Conservation (phyloP, 2,113 vertebrate genomes). For the Apodemus speciosus region DNA sequence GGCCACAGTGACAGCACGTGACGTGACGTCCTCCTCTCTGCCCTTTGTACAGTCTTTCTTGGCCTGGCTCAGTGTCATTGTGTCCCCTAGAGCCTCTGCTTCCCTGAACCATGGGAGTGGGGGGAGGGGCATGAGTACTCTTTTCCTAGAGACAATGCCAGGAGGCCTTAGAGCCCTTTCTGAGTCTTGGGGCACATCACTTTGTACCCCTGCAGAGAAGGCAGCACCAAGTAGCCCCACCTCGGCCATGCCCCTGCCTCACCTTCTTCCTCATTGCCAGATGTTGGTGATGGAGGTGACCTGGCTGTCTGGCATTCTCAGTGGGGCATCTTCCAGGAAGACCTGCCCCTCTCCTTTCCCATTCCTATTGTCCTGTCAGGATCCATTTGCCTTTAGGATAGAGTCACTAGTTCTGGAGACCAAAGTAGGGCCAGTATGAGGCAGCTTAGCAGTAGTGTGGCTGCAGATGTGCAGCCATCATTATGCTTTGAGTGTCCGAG, state of each 20-base stretch:
- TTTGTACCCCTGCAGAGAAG: background rate
- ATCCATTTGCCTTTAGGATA: background rate
- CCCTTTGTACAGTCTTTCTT: background rate
- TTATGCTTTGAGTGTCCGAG: background rate
- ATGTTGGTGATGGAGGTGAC: background rate
- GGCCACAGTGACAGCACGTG: background rate
- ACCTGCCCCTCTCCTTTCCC: background rate
- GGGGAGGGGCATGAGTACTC: no score
- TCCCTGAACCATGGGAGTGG: no score
- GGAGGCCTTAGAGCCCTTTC: background rate
- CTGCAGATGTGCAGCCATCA: accelerated
- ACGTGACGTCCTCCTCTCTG: background rate
- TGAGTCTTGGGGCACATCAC: background rate
- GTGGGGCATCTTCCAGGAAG: background rate
- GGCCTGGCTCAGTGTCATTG: background rate
- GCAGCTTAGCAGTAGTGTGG: accelerated
- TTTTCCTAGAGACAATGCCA: background rate
- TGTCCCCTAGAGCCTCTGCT: no score
- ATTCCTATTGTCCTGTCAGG: background rate
- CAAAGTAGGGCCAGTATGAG: accelerated
- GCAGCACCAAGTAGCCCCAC: background rate
- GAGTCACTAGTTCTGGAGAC: accelerated
- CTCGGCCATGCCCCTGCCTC: no score
- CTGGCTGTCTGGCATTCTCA: no score
- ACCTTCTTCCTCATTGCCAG: background rate